These are phyloP conservation scores for Hassar affinis DNA, from an alignment of 2,113 vertebrate genomes.

Conservation along the genomic window DNA sequence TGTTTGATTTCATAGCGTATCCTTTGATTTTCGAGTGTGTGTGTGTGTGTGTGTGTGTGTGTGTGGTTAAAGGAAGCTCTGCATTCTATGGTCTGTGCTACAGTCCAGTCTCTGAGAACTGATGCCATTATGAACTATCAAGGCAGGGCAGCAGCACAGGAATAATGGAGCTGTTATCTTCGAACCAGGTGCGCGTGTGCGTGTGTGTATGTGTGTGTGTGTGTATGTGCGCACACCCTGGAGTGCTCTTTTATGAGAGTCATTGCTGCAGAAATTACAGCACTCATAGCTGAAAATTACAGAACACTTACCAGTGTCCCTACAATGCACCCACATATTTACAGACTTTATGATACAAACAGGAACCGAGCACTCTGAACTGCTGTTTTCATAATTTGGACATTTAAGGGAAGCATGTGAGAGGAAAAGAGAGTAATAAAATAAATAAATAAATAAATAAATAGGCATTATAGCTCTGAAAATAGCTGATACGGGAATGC, in stretches of 20 bases:
- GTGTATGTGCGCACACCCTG: not conserved
- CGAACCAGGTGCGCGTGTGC: conserved; percentile 39
- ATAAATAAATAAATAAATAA: not conserved
- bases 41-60: conserved; percentile 20
- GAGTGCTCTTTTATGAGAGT: conserved; percentile 42
- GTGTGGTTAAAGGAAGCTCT: conserved; percentile 44
- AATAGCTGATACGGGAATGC: not conserved
- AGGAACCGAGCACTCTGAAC: not conserved
- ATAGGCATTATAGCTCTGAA: not conserved
- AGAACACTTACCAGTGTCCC: conserved; percentile 15
- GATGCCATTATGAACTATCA: conserved; percentile 58
- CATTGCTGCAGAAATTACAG: conserved; percentile 37
- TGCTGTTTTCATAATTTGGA: not conserved
- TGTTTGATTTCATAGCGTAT: conserved; percentile 18
- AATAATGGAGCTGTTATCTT: conserved; percentile 62
- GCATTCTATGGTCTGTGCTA: conserved; percentile 35
- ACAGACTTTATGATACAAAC: conserved; percentile 9
- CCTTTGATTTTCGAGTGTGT: not conserved
- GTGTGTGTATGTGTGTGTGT: conserved; percentile 13
- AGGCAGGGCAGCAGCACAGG: conserved; percentile 43
- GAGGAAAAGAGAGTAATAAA: not conserved
- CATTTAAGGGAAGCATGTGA: not conserved
- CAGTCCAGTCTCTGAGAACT: conserved; percentile 22
- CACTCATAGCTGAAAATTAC: conserved; percentile 38
- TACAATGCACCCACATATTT: conserved; percentile 8